Evolutionary conservation across 2,888 invertebrate genomes (phyloP).

Genomic region (Chromoteleia sp.): DNA sequence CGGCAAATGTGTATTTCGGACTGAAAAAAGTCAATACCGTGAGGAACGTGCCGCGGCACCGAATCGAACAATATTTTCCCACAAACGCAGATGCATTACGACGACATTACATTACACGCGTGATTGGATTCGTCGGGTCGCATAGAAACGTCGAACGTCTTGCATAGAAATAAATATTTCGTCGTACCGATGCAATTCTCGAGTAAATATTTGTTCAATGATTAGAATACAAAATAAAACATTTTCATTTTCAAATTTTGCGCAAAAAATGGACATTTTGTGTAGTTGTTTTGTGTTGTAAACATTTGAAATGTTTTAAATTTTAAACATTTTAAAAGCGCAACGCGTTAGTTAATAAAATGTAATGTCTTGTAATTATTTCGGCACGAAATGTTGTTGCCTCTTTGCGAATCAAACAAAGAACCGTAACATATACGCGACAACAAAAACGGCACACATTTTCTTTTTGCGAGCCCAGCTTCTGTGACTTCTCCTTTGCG

Average conservation of each 20-base stretch:
- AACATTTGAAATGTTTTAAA: no score
- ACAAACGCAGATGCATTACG: slow-evolving; percentile 49
- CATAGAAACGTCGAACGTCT: slow-evolving; percentile 7
- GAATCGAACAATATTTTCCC: slow-evolving; percentile 48
- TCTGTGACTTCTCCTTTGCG: slow-evolving; percentile 22
- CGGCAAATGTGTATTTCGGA: slow-evolving; percentile 34
- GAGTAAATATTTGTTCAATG: no score
- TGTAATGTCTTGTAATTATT: no score
- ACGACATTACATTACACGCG: slow-evolving; percentile 22
- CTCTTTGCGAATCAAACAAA: not conserved
- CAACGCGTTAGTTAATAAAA: no score
- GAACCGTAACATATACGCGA: not conserved
- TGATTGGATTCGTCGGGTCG: slow-evolving; percentile 24
- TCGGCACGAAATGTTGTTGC: no score
- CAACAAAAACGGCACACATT: not conserved
- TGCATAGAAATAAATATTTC: slow-evolving; percentile 17
- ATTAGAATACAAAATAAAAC: no score
- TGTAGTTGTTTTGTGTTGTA: no score
- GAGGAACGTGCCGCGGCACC: slow-evolving; percentile 31
- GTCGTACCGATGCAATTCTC: no score
- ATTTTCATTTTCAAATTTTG: no score
- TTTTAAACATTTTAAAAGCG: no score
- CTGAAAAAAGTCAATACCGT: slow-evolving; percentile 57
- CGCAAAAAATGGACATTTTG: no score
- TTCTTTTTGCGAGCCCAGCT: slow-evolving; percentile 18